Evolutionary conservation across 2,888 invertebrate species (phyloP).

Genomic region (Hirudinaria manillensis): DNA sequence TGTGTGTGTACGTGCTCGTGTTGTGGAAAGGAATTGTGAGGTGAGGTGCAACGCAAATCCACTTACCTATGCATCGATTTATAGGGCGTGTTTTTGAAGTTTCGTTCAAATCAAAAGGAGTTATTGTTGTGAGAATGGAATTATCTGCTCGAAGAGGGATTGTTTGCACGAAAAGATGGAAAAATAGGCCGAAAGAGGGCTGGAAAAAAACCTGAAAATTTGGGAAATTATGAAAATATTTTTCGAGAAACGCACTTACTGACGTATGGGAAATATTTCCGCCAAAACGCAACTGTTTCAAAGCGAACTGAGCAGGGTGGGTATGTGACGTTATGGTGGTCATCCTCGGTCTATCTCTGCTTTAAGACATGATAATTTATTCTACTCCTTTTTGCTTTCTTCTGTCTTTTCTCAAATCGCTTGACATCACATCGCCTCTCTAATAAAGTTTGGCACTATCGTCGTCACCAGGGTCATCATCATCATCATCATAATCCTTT

Average conservation of each 20-base stretch:
- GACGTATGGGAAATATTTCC: too few species aligned
- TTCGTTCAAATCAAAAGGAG: slow-evolving; percentile 11
- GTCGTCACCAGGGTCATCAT: neutral
- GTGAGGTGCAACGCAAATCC: neutral
- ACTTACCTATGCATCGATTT: slow-evolving; percentile 8
- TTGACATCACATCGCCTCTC: too few species aligned
- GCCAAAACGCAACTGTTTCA: too few species aligned
- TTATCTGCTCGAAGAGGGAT: slow-evolving; percentile 1
- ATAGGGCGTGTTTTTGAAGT: neutral
- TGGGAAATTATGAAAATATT: too few species aligned
- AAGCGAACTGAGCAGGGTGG: too few species aligned
- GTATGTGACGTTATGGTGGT: too few species aligned
- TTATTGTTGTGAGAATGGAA: slow-evolving; percentile 13
- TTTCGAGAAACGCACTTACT: too few species aligned
- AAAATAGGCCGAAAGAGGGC: neutral
- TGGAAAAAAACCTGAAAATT: neutral
- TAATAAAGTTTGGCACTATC: neutral
- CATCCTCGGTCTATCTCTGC: too few species aligned
- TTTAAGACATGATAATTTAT: too few species aligned
- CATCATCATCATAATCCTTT: neutral
- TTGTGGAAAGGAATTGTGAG: neutral
- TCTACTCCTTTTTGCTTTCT: too few species aligned
- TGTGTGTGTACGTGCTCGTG: neutral
- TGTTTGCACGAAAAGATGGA: neutral
- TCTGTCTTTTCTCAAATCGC: too few species aligned